phyloP scores from a whole-genome alignment of 2,113 vertebrate species.

The Gobio gobio region DNA sequence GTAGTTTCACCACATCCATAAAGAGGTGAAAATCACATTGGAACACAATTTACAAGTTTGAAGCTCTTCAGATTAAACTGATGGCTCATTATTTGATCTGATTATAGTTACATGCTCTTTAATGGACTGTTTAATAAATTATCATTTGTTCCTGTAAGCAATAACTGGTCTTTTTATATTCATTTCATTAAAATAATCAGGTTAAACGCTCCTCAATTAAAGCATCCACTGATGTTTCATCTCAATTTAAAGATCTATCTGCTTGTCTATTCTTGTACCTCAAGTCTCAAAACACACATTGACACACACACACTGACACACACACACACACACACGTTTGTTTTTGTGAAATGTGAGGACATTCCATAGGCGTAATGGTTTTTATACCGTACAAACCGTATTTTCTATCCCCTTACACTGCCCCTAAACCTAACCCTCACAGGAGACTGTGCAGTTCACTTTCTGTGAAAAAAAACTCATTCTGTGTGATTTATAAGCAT shows the following conservation, averaged over 20 bases:
- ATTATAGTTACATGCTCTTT: background rate
- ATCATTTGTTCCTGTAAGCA: slow-evolving; percentile 2
- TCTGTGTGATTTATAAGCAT: too few species aligned
- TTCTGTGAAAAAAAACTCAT: too few species aligned
- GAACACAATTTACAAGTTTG: slow-evolving; percentile 1
- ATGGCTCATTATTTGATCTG: slow-evolving; percentile 18
- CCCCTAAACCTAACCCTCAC: too few species aligned
- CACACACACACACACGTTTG: too few species aligned
- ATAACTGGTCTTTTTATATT: background rate
- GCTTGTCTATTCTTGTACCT: background rate
- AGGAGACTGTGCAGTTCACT: too few species aligned
- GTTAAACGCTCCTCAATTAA: background rate
- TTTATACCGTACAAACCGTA: too few species aligned
- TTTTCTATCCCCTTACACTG: too few species aligned
- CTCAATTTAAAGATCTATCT: slow-evolving; percentile 7
- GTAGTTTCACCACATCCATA: background rate
- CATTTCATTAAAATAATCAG: background rate
- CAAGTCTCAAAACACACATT: background rate
- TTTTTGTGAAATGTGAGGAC: too few species aligned
- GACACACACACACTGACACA: too few species aligned
- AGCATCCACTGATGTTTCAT: background rate
- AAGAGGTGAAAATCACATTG: background rate
- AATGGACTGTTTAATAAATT: slow-evolving; percentile 23
- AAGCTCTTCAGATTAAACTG: slow-evolving; percentile 13
- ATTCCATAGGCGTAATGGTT: too few species aligned